These are phyloP conservation scores for Pseudochirops cupreus DNA, from an alignment of 2,797 vertebrate species.

Conservation along the genomic window DNA sequence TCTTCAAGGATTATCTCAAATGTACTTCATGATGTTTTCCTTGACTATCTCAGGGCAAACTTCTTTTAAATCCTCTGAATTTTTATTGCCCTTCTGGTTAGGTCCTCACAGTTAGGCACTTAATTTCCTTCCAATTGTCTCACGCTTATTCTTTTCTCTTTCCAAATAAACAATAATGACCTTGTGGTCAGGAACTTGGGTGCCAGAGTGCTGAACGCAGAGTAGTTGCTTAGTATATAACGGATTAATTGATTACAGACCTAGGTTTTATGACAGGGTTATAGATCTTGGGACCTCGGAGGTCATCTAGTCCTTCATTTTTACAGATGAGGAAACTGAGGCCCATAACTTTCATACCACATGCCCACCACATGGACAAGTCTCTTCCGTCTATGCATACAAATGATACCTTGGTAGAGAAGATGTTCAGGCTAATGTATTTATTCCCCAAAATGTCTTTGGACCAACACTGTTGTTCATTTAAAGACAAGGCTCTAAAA, in stretches of 20 bases:
- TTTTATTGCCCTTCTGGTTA: not conserved
- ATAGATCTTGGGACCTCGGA: not conserved
- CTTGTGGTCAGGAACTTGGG: not conserved
- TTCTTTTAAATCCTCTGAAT: not conserved
- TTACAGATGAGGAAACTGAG: not conserved
- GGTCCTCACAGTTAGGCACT: not conserved
- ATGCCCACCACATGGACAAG: not conserved
- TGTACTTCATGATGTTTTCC: not conserved
- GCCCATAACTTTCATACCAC: not conserved
- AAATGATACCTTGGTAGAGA: not conserved
- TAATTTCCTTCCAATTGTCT: not conserved
- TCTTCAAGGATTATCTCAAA: not conserved
- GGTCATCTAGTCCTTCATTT: not conserved
- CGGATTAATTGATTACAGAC: not conserved
- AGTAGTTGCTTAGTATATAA: not conserved
- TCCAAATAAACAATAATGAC: not conserved
- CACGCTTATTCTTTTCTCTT: not conserved
- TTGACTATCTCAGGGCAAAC: not conserved
- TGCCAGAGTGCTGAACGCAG: not conserved
- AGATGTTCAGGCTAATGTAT: not conserved
- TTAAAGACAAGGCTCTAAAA: not conserved
- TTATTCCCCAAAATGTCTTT: not conserved
- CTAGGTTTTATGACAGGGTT: not conserved
- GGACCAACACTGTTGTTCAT: not conserved
- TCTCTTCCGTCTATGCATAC: not conserved